A percentile compares a stretch with the other conserved stretches of the same genome.
phyloP scores from a whole-genome alignment of 2,797 vertebrate genomes.

The Hemibagrus guttatus region DNA sequence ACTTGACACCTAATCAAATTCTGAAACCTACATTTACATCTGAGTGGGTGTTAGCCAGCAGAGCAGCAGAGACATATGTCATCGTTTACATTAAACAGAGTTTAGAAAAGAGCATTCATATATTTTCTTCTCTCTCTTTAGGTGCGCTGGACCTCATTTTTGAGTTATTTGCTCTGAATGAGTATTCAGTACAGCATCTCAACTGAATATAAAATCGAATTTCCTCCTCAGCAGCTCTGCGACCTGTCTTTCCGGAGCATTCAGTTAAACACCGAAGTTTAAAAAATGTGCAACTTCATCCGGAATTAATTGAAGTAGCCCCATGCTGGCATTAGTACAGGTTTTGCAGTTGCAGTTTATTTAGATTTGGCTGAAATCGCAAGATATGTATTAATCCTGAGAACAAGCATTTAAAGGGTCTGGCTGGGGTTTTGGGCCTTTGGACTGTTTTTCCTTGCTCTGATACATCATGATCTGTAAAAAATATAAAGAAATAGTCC shows the following conservation, averaged over 20 bases:
- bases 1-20: conserved; percentile 66
- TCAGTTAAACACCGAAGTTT: conserved; percentile 51
- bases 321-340: background rate
- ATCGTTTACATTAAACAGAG: conserved; percentile 77
- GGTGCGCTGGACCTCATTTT: conserved; percentile 70
- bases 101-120: conserved; percentile 73
- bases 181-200: conserved; percentile 76
- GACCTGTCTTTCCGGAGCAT: conserved; percentile 66
- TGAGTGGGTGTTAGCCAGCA: conserved; percentile 64
- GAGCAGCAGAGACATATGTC: conserved; percentile 74
- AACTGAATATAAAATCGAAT: conserved; percentile 79
- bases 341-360: conserved; percentile 60
- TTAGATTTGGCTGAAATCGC: conserved; percentile 52
- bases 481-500: background rate
- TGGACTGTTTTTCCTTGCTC: conserved; percentile 18
- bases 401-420: conserved; percentile 42
- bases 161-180: conserved; percentile 72
- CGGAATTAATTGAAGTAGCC: background rate
- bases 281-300: background rate
- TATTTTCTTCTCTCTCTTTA: conserved; percentile 69
- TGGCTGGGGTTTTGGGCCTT: conserved; percentile 24
- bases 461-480: background rate
- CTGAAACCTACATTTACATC: conserved; percentile 69
- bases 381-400: conserved; percentile 52
- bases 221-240: conserved; percentile 69